Evolutionary conservation across 2,113 vertebrate species (phyloP).

Genomic region (Sebastes schlegelii): DNA sequence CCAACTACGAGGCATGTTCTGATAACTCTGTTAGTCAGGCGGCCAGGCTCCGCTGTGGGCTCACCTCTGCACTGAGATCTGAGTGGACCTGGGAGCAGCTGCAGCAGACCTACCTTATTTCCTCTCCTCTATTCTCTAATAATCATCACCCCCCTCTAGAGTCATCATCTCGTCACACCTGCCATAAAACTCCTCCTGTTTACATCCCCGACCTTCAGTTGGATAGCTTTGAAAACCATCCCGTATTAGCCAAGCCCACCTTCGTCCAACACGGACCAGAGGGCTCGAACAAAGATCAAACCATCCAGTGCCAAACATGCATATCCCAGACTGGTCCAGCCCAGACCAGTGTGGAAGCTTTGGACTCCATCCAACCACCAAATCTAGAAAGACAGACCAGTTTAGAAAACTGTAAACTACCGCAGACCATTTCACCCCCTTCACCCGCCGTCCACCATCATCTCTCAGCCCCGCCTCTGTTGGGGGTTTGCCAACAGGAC

Average conservation of each 20-base stretch:
- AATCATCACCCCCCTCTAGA: not conserved
- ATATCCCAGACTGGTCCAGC: not conserved
- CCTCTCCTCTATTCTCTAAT: not conserved
- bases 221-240: constrained; percentile 12
- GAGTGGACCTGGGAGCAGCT: constrained; percentile 59
- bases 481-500: constrained; percentile 56
- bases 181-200: not conserved
- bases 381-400: not conserved
- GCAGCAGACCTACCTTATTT: constrained; percentile 7
- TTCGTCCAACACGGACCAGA: not conserved
- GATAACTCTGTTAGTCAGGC: not conserved
- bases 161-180: not conserved
- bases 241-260: not conserved
- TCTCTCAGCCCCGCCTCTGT: constrained; percentile 37
- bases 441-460: not conserved
- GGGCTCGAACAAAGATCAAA: not conserved
- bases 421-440: not conserved
- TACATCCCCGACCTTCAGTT: not conserved
- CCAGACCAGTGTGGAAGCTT: not conserved
- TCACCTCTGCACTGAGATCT: not conserved
- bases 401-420: not conserved
- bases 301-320: constrained; percentile 4
- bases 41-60: not conserved
- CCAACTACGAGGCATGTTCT: not conserved
- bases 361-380: not conserved